Conservation (phyloP, 2,888 invertebrate species). For the Meiosimyza platycephala region DNA sequence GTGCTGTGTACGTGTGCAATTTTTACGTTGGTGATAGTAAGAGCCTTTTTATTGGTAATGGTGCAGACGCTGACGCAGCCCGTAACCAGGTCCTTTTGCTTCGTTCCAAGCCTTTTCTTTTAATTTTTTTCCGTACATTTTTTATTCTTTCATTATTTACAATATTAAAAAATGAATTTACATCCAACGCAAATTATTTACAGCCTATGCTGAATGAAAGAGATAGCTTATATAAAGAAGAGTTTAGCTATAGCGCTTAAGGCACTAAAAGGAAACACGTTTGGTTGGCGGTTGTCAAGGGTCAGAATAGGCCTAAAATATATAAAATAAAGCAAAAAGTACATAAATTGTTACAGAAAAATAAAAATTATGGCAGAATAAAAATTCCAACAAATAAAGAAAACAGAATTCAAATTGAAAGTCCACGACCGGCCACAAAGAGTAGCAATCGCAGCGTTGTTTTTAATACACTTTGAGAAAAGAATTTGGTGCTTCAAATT, state of each 20-base stretch:
- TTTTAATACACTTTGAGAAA: too few species aligned
- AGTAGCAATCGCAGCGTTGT: too few species aligned
- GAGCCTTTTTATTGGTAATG: neutral
- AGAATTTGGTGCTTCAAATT: too few species aligned
- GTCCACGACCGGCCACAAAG: neutral
- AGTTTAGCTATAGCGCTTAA: conserved; percentile 10
- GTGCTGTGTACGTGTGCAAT: conserved; percentile 2
- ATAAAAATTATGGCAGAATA: neutral
- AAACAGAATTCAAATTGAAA: neutral
- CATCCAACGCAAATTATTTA: neutral
- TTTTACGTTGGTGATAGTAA: neutral
- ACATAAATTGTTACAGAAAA: neutral
- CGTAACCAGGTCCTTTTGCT: neutral
- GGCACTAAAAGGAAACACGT: neutral
- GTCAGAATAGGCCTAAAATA: conserved; percentile 32
- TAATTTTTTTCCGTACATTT: conserved; percentile 12
- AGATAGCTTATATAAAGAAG: conserved; percentile 19
- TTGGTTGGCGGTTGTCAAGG: conserved; percentile 23
- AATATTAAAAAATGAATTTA: conserved; percentile 31
- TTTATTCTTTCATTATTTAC: conserved; percentile 14
- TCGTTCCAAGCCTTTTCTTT: conserved; percentile 27
- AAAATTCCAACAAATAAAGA: neutral
- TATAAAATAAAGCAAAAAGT: too few species aligned
- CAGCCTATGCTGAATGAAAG: conserved; percentile 29
- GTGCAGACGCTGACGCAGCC: neutral